Evolutionary conservation across 1,140 invertebrate genomes (phyloP), one percentile per base, ranked within the genome.

Genomic region (Phocides pigmalion): DNA sequence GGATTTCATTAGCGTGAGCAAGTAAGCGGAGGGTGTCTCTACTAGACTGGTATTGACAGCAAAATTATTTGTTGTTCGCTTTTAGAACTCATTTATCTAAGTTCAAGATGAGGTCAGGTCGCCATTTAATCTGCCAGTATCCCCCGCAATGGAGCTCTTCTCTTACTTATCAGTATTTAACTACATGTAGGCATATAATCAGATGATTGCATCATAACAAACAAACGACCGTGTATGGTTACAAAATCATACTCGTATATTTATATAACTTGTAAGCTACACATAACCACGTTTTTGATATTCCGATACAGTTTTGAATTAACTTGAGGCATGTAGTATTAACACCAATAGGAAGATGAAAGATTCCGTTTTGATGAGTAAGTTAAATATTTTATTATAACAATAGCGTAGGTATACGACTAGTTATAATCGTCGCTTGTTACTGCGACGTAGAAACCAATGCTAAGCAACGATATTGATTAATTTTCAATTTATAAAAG

Each of bases 101-200:
- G 84, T 79, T 87, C 83, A 82, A 72, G 67, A 66, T 54, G 72
- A 66, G 84, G 84, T 89, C 81, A 76, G 71, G 72, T 78, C 68
- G 66, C 50, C 49, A 56, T 72, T 51, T 46, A 37, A 76, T 74
- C 59, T 62, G 41, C 67, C 58, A 66, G 39, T 75, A 61, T 79
- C 76, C 74, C 72, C 64, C 64, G 64, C 71, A 82, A 74, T 82
- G 73, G 62, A 71, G 79, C 61, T 67, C 20, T 54, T 66, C 56
- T 64, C 47, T 69, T 50, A 51, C 58, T 79, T 72, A 79, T 81
- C 74, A 62, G 58, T 49, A 46, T 63, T 67, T 20, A 42, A 62
- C 58, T 72, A 64, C 59, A 64, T 65, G 28, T 62, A 70, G 51
- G 63, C 64, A 67, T 59, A 65, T 35, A 61, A 41, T 41, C 16